These are phyloP conservation scores for Cheumatopsyche charites DNA, from an alignment of 1,140 invertebrate genomes.

Conservation along the genomic window DNA sequence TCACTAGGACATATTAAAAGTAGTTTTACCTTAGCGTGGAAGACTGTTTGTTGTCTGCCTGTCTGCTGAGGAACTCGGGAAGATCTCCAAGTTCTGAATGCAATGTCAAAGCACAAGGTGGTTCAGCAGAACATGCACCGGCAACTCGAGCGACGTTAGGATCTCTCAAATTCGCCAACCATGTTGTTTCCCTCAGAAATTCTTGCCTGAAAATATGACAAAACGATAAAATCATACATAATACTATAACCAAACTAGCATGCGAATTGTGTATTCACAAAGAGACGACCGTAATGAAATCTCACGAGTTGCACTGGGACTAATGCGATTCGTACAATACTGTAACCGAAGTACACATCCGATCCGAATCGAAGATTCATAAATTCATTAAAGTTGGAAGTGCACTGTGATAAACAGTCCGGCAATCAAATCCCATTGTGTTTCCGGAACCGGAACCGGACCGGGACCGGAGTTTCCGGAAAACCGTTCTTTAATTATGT, in stretches of 20 bases:
- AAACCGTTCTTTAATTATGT: too few relatives aligned
- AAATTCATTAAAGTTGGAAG: not conserved
- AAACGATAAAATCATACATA: too few relatives aligned
- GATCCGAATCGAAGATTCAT: not conserved
- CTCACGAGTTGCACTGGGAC: too few relatives aligned
- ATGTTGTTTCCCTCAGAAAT: conserved; percentile 84
- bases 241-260: conserved; percentile 3
- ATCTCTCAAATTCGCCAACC: conserved; percentile 80
- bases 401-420: not conserved
- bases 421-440: conserved; percentile 3
- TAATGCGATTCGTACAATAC: too few relatives aligned
- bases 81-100: conserved; percentile 85
- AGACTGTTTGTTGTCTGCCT: conserved; percentile 51
- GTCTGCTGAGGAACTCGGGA: conserved; percentile 72
- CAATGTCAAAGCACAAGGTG: conserved; percentile 84
- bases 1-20: too few relatives aligned
- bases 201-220: conserved; percentile 75
- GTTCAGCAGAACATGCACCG: conserved; percentile 82
- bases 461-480: too few relatives aligned
- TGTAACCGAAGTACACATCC: too few relatives aligned
- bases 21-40: conserved; percentile 55
- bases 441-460: too few relatives aligned
- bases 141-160: conserved; percentile 83
- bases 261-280: too few relatives aligned
- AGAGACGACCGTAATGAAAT: too few relatives aligned